A percentile compares a stretch with the other conserved stretches of the same genome.
Conservation (phyloP, 2,888 invertebrate genomes). For the Philereme transversata region DNA sequence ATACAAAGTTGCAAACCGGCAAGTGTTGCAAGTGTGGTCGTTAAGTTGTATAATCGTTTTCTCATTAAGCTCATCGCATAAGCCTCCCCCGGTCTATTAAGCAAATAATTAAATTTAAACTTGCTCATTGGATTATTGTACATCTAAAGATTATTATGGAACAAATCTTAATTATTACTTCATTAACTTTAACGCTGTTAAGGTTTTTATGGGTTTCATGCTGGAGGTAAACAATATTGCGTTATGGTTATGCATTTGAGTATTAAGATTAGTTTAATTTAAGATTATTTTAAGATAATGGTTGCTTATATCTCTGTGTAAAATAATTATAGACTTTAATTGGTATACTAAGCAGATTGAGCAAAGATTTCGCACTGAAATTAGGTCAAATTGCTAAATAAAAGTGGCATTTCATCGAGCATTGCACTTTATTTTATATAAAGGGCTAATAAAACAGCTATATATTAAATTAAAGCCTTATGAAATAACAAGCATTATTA, state of each 20-base stretch:
- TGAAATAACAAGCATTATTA: too few species aligned
- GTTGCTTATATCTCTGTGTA: too few species aligned
- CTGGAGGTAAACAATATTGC: conserved; percentile 18
- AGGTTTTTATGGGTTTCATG: conserved; percentile 27
- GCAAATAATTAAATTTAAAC: conserved; percentile 60
- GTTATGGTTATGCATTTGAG: neutral
- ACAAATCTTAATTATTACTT: conserved; percentile 41
- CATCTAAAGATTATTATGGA: conserved; percentile 34
- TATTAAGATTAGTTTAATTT: conserved; percentile 8
- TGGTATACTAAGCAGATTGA: too few species aligned
- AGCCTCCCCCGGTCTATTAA: conserved; percentile 45
- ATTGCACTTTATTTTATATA: too few species aligned
- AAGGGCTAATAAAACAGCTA: too few species aligned
- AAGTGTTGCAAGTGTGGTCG: conserved; percentile 14
- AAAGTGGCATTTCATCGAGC: too few species aligned
- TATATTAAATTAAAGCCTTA: too few species aligned
- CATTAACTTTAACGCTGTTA: conserved; percentile 34
- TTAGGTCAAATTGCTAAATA: too few species aligned
- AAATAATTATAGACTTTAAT: too few species aligned
- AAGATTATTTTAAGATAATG: conserved; percentile 1
- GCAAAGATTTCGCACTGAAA: too few species aligned
- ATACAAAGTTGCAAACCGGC: conserved; percentile 6
- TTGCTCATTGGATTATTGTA: conserved; percentile 41
- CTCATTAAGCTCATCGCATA: conserved; percentile 52
- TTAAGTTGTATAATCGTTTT: conserved; percentile 57